These are phyloP conservation scores for Euplagia quadripunctaria DNA, from an alignment of 2,888 invertebrate species.

Conservation along the genomic window DNA sequence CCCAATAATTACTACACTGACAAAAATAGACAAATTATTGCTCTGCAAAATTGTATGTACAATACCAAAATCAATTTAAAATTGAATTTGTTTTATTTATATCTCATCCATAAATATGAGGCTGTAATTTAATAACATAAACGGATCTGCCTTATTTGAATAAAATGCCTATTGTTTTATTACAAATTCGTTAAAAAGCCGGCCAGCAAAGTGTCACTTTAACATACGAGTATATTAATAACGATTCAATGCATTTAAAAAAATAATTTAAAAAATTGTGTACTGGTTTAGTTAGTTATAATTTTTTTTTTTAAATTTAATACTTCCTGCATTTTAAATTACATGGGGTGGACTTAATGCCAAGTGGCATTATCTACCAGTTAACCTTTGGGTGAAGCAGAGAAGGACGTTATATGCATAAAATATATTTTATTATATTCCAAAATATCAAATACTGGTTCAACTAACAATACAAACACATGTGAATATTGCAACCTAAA, in stretches of 20 bases:
- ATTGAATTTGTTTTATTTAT: neutral
- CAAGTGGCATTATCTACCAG: too few relatives aligned
- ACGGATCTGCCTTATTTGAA: neutral
- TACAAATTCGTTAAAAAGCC: neutral
- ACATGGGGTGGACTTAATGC: too few relatives aligned
- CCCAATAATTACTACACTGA: neutral
- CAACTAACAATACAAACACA: neutral
- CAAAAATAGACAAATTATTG: neutral
- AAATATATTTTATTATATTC: neutral
- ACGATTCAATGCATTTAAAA: too few relatives aligned
- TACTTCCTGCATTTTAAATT: too few relatives aligned
- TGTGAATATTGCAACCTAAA: neutral
- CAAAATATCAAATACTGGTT: neutral
- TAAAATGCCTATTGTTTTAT: neutral
- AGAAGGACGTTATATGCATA: too few relatives aligned
- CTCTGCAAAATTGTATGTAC: neutral
- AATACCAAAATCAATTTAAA: neutral
- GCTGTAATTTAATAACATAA: neutral
- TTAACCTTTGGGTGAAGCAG: too few relatives aligned
- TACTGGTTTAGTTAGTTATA: too few relatives aligned
- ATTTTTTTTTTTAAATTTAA: too few relatives aligned
- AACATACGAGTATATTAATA: too few relatives aligned
- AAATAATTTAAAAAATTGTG: too few relatives aligned
- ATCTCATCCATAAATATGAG: neutral
- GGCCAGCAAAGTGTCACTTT: too few relatives aligned